These are phyloP conservation scores for Xenopus petersii DNA, from an alignment of 2,797 vertebrate genomes.

Conservation along the genomic window DNA sequence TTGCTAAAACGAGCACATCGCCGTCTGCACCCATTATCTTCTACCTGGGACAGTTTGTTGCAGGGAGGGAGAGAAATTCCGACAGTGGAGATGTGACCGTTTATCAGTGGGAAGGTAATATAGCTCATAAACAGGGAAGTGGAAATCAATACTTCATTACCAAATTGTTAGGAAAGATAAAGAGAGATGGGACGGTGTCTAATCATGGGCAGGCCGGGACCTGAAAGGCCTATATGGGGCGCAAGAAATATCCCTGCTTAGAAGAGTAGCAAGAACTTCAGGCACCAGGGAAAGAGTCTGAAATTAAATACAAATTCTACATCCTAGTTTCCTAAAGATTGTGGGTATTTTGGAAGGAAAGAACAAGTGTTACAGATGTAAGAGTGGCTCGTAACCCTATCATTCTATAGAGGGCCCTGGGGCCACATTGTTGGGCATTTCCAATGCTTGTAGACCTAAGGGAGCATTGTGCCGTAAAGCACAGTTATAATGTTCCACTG, in stretches of 20 bases:
- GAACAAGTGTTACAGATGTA: background rate
- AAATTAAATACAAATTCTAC: background rate
- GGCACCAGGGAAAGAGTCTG: no score
- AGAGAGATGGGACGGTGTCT: constrained; percentile 91
- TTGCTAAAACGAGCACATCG: constrained; percentile 92
- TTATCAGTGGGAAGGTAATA: constrained; percentile 99
- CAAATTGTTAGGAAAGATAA: constrained; percentile 98
- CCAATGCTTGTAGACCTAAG: no score
- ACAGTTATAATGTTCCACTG: no score
- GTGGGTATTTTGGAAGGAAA: background rate
- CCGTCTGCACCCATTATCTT: constrained; percentile 92
- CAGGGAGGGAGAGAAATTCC: constrained; percentile 79
- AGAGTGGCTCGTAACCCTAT: no score
- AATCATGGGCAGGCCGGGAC: constrained; percentile 80
- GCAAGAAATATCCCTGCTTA: background rate
- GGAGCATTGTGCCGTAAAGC: no score
- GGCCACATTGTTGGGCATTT: no score
- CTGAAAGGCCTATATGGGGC: background rate
- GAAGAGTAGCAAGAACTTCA: background rate
- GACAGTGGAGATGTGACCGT: constrained; percentile 83
- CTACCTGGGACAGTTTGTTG: constrained; percentile 95
- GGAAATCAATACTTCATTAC: constrained; percentile 99
- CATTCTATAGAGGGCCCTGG: no score
- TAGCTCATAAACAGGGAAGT: constrained; percentile 95
- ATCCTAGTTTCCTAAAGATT: background rate